Percentiles rank a stretch among this genome's conserved stretches.
These are phyloP conservation scores for Adineta ricciae DNA, from an alignment of 2,888 invertebrate species.

Conservation along the genomic window DNA sequence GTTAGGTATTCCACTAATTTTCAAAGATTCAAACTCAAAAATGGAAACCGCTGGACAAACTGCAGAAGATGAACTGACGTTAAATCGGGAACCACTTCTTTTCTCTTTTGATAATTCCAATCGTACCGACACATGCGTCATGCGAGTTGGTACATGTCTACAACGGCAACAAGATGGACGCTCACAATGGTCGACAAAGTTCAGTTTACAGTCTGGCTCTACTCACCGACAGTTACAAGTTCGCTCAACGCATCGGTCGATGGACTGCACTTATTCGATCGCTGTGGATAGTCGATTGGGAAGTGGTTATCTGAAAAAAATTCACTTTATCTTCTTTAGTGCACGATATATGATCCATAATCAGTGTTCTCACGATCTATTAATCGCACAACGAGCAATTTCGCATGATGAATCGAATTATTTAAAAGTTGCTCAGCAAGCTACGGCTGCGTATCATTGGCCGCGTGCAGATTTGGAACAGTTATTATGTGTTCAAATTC, in stretches of 20 bases:
- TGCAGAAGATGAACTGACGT: slow-evolving; percentile 82
- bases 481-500: slow-evolving; percentile 71
- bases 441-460: slow-evolving; percentile 82
- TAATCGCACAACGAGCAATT: slow-evolving; percentile 75
- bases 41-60: slow-evolving; percentile 64
- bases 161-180: not conserved
- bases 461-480: slow-evolving; percentile 77
- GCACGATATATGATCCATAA: slow-evolving; percentile 88
- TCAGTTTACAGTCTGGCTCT: slow-evolving; percentile 70
- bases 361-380: slow-evolving; percentile 64
- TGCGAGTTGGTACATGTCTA: slow-evolving; percentile 30
- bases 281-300: slow-evolving; percentile 80
- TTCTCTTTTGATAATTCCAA: slow-evolving; percentile 86
- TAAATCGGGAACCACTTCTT: slow-evolving; percentile 78
- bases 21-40: slow-evolving; percentile 66
- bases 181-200: slow-evolving; percentile 62
- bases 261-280: slow-evolving; percentile 59
- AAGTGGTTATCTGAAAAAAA: slow-evolving; percentile 74
- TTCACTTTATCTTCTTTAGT: slow-evolving; percentile 79
- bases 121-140: slow-evolving; percentile 54
- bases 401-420: slow-evolving; percentile 8
- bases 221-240: slow-evolving; percentile 57
- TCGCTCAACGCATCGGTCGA: not conserved
- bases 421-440: not conserved
- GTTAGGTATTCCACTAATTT: slow-evolving; percentile 85